Conservation (phyloP, 1,140 invertebrate species). For the Caerostris extrusa region DNA sequence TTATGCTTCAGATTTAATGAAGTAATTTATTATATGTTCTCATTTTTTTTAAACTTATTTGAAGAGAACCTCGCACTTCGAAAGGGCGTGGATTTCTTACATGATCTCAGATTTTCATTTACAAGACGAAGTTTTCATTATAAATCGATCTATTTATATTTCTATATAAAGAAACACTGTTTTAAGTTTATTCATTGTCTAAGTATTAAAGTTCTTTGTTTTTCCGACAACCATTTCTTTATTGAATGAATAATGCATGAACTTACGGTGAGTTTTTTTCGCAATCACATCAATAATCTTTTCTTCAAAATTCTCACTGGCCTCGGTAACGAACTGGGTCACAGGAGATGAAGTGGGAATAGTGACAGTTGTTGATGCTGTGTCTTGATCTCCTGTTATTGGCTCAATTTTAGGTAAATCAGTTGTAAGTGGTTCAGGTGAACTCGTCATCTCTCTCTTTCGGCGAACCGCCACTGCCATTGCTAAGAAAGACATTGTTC, state of each 20-base stretch:
- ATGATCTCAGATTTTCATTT: too few species aligned
- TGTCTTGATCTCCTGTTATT: neutral
- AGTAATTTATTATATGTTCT: too few species aligned
- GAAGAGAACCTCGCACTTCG: too few species aligned
- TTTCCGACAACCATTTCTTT: neutral
- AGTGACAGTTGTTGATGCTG: neutral
- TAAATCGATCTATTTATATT: too few species aligned
- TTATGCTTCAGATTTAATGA: too few species aligned
- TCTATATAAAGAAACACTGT: too few species aligned
- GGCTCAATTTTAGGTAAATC: neutral
- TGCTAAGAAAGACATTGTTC: neutral
- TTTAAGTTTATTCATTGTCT: too few species aligned
- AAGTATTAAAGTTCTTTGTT: too few species aligned
- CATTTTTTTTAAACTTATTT: too few species aligned
- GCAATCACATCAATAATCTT: slow-evolving; percentile 48
- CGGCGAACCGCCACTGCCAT: neutral
- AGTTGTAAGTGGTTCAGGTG: neutral
- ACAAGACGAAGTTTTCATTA: too few species aligned
- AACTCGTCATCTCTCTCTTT: neutral
- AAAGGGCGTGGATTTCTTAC: too few species aligned
- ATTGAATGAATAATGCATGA: neutral
- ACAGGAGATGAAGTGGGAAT: neutral
- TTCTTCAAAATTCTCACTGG: slow-evolving; percentile 38
- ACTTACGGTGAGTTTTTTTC: slow-evolving; percentile 67
- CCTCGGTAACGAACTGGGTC: neutral